Evolutionary conservation across 2,113 vertebrate species (phyloP).

Genomic region (Ophiodon elongatus): DNA sequence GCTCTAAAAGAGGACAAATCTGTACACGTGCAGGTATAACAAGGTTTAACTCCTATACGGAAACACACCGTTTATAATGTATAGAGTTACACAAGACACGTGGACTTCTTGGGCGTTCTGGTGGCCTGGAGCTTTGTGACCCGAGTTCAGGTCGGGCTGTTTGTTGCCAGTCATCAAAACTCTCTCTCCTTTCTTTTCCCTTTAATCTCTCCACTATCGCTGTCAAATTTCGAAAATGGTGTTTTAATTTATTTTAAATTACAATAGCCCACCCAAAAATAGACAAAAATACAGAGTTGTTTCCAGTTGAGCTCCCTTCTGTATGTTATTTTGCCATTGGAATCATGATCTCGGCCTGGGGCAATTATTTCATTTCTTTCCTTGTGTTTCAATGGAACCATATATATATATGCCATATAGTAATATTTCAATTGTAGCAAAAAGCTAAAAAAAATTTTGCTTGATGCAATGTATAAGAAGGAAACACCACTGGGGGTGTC

Average conservation of each 20-base stretch:
- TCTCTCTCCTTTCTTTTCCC: neutral
- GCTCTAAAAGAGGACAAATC: neutral
- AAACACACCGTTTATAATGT: neutral
- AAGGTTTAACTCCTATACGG: neutral
- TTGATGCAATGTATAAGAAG: neutral
- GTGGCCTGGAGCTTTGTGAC: neutral
- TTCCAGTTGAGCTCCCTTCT: neutral
- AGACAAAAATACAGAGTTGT: neutral
- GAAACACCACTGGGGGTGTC: neutral
- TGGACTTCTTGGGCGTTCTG: neutral
- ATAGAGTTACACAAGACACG: neutral
- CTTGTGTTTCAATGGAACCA: neutral
- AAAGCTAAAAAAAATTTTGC: neutral
- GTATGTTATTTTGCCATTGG: neutral
- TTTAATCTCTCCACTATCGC: neutral
- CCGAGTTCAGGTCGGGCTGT: neutral
- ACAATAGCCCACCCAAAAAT: no score
- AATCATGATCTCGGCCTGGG: neutral
- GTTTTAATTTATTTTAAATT: no score
- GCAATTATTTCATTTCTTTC: neutral
- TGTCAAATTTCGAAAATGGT: no score
- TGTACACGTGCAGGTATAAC: neutral
- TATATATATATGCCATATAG: no score
- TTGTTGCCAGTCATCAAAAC: neutral
- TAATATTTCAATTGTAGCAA: neutral